A percentile compares a stretch with the other conserved stretches of the same genome.
Conservation (phyloP, 2,888 invertebrate species). For the Zonitis immaculata region DNA sequence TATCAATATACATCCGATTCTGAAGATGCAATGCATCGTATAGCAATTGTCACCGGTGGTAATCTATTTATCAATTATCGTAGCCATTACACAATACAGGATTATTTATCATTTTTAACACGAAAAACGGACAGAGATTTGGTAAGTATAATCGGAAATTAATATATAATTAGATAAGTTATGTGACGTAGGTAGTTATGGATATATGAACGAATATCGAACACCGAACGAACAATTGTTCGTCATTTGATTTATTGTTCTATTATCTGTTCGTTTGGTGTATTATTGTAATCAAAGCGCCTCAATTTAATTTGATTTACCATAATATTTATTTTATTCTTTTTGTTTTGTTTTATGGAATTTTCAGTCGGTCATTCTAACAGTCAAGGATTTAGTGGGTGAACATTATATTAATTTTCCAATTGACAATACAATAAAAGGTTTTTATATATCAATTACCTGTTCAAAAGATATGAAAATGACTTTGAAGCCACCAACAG, state of each 20-base stretch:
- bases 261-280: too few relatives aligned
- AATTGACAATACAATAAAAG: slow-evolving; percentile 43
- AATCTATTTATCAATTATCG: slow-evolving; percentile 43
- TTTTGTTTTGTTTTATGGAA: neutral
- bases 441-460: slow-evolving; percentile 34
- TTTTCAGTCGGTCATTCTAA: slow-evolving; percentile 27
- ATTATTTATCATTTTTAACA: slow-evolving; percentile 20
- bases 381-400: slow-evolving; percentile 29
- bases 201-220: too few relatives aligned
- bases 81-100: slow-evolving; percentile 23
- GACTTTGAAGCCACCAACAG: slow-evolving; percentile 30
- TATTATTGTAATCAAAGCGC: too few relatives aligned
- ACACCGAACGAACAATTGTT: too few relatives aligned
- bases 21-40: slow-evolving; percentile 49
- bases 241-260: too few relatives aligned
- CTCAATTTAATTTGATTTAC: too few relatives aligned
- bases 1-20: slow-evolving; percentile 45
- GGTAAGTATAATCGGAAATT: neutral
- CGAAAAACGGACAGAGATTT: slow-evolving; percentile 7
- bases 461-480: slow-evolving; percentile 15
- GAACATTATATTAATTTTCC: slow-evolving; percentile 42
- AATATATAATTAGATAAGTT: too few relatives aligned
- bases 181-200: too few relatives aligned
- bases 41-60: slow-evolving; percentile 48
- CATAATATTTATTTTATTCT: too few relatives aligned